Conservation (phyloP, 1,140 invertebrate species). For the Dendrolimus punctatus region DNA sequence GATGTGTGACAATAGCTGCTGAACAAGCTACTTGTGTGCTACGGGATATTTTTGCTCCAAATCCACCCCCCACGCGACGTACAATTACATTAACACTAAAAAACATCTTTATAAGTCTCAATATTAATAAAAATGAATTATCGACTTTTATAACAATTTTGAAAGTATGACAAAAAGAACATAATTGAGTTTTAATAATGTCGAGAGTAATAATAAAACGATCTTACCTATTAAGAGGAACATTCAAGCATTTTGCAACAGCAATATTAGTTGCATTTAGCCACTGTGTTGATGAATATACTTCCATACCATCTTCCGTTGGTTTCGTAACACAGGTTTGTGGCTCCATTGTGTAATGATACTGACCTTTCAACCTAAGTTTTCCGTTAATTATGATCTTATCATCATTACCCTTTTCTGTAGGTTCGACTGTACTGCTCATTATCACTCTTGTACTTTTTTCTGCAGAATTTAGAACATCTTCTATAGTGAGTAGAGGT, state of each 20-base stretch:
- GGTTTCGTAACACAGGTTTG: constrained; percentile 76
- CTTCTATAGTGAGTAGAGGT: constrained; percentile 46
- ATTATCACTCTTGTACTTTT: constrained; percentile 34
- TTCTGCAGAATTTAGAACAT: constrained; percentile 46
- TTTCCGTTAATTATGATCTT: constrained; percentile 46
- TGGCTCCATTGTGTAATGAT: constrained; percentile 73
- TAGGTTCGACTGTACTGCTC: constrained; percentile 36
- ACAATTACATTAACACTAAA: constrained; percentile 62
- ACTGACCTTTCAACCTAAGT: constrained; percentile 43
- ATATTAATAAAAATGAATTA: no score
- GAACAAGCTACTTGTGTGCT: constrained; percentile 51
- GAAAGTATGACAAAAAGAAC: no score
- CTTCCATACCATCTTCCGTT: constrained; percentile 78
- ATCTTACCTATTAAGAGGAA: constrained; percentile 58
- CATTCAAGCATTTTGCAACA: constrained; percentile 73
- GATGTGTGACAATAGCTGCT: constrained; percentile 50
- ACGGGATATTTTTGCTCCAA: constrained; percentile 61
- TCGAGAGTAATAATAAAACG: no score
- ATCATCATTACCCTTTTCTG: constrained; percentile 49
- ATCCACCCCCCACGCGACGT: constrained; percentile 56
- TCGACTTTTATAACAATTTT: no score
- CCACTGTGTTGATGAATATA: constrained; percentile 78
- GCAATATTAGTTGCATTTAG: constrained; percentile 74
- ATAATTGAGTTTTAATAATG: no score
- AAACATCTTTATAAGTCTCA: constrained; percentile 12